phyloP scores from a whole-genome alignment of 2,888 invertebrate genomes.

The Drosophila greeni region DNA sequence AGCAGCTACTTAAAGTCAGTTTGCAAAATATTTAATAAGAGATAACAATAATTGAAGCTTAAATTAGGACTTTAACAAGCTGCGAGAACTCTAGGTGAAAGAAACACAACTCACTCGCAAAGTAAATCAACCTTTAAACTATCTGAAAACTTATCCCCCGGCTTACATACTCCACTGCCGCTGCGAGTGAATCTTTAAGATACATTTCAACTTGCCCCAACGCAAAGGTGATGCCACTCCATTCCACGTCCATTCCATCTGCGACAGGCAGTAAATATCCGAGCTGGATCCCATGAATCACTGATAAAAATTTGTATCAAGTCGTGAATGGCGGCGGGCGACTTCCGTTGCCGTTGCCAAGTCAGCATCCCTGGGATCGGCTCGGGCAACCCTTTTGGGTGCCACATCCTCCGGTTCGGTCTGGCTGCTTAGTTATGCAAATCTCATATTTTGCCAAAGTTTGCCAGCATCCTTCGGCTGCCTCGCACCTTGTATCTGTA shows the following conservation, averaged over 20 bases:
- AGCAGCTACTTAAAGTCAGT: too few relatives aligned
- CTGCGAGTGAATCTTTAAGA: not conserved
- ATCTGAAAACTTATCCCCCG: not conserved
- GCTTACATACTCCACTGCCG: constrained; percentile 4
- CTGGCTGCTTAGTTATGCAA: constrained; percentile 54
- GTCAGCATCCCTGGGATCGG: not conserved
- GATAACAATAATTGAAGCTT: too few relatives aligned
- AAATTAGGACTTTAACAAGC: not conserved
- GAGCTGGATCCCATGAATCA: constrained; percentile 23
- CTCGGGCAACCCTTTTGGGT: not conserved
- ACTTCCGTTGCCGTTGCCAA: constrained; percentile 20
- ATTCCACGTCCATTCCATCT: not conserved
- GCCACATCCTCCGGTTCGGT: not conserved
- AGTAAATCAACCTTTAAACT: constrained; percentile 4
- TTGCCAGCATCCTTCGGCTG: constrained; percentile 26
- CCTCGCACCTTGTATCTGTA: constrained; percentile 8
- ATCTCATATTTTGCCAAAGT: constrained; percentile 57
- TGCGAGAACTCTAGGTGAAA: not conserved
- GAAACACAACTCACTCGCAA: not conserved
- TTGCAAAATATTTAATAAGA: too few relatives aligned
- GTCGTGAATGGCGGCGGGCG: constrained; percentile 15
- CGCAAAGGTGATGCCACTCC: not conserved
- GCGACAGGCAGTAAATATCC: constrained; percentile 20
- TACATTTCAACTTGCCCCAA: constrained; percentile 3
- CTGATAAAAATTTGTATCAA: constrained; percentile 26